Percentiles rank a stretch among this genome's conserved stretches.
Evolutionary conservation across 2,113 vertebrate species (phyloP).

Genomic region (Rallus limicola): DNA sequence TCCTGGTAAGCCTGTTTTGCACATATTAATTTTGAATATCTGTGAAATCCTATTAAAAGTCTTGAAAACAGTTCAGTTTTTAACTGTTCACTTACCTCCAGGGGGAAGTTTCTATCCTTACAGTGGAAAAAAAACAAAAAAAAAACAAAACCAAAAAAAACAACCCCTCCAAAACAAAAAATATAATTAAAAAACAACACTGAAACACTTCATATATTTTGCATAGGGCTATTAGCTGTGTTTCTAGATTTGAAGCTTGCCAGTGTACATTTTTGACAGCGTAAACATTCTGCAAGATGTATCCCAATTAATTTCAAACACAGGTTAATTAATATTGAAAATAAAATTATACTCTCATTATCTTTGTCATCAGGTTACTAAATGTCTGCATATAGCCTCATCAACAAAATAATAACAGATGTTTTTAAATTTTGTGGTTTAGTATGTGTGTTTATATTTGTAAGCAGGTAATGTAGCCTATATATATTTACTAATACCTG

Average conservation of each 20-base stretch:
- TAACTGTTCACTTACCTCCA: not conserved
- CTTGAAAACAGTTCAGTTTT: conserved; percentile 24
- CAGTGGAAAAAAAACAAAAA: not conserved
- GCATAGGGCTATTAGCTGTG: not conserved
- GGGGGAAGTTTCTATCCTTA: not conserved
- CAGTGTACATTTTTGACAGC: not conserved
- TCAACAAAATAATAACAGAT: not conserved
- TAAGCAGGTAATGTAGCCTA: not conserved
- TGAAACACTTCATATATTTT: not conserved
- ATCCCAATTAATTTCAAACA: conserved; percentile 28
- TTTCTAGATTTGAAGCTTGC: not conserved
- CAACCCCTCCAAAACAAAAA: not conserved
- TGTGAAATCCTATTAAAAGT: not conserved
- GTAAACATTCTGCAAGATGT: not conserved
- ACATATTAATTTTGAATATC: not conserved
- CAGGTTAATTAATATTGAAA: conserved; percentile 43
- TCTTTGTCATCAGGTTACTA: conserved; percentile 12
- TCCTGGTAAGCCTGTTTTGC: not conserved
- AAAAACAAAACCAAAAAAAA: not conserved
- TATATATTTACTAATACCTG: not conserved
- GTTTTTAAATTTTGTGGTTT: not conserved
- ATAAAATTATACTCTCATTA: conserved; percentile 38
- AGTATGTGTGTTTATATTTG: not conserved
- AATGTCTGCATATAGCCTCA: not conserved
- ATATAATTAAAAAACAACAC: not conserved